phyloP scores from a whole-genome alignment of 2,888 invertebrate species.

The Lasioglossum calceatum region DNA sequence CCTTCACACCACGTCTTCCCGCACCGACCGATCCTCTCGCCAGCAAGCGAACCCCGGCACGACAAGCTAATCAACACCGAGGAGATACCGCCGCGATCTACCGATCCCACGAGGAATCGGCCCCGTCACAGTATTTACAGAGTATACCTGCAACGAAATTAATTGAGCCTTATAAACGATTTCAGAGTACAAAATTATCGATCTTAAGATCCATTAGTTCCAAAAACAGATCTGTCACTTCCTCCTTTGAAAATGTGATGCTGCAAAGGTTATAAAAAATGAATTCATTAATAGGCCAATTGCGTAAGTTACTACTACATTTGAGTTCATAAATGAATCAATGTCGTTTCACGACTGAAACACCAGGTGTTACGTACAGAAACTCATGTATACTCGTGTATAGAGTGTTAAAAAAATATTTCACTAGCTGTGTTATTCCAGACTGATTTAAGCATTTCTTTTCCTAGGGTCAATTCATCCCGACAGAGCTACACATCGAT shows the following conservation, averaged over 20 bases:
- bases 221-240: too few species aligned
- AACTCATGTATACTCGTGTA: too few species aligned
- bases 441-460: neutral
- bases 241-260: neutral
- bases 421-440: neutral
- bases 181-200: neutral
- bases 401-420: neutral
- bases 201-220: neutral
- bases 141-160: neutral
- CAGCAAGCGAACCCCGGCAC: too few species aligned
- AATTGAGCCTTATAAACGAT: neutral
- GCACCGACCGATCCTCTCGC: too few species aligned
- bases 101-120: too few species aligned
- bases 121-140: neutral
- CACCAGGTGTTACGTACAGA: too few species aligned
- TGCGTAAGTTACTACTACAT: neutral
- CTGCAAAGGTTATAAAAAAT: neutral
- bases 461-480: neutral
- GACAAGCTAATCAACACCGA: too few species aligned
- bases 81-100: too few species aligned
- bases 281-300: neutral
- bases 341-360: too few species aligned
- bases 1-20: too few species aligned
- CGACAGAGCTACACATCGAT: neutral
- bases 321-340: neutral